Base-by-base conservation (phyloP, 2,888 invertebrate genomes). In the Anaspis maculata region DNA sequence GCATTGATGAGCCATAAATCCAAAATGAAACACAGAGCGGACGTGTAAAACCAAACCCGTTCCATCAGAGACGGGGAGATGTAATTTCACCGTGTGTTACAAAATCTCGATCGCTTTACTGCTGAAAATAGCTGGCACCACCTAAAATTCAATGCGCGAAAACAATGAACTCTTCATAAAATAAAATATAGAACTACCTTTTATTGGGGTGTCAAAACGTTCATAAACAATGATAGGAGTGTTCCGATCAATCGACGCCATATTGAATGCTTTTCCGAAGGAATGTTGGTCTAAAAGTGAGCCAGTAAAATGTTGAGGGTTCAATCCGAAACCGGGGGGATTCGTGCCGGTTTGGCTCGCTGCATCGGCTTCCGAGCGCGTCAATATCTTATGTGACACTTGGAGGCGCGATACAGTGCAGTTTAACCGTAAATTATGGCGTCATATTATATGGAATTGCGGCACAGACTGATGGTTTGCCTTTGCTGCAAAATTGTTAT, bases 201-300 rank as follows among this genome's bases (percentile, higher is more conserved):
- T 34, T 46, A 45, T 39, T 44, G 44, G 49, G 44, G 45, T 49
- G 51, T 51, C 51, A 51, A 49, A 52, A 45, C 46, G 46, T 48
- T 48, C 51, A 51, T 52, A 52, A 54, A 52, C 51, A 52, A 50
- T 52, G 49, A 52, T 51, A 49, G 51, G 44, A 48, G 46, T 47
- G 51, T 37, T 32, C 38, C 34, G 43, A 43, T 43, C 43, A 43
- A 45, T 43, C 37, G 37, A n/a, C 27, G 35, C 37, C 36, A 39
- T 43, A 43, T 41, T 41, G 43, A 36, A 43, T 43, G 39, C 40
- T 38, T 34, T 41, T 41, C 34, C 30, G 34, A 16, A 30, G 37
- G 40, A 40, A 40, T 40, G 31, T 28, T 16, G 33, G 30, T 27
- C 13, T 15, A 16, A 44, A 46, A 24, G 24, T 29, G 19, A 13